Evolutionary conservation across 2,113 vertebrate species (phyloP).

Genomic region (Ginglymostoma cirratum): DNA sequence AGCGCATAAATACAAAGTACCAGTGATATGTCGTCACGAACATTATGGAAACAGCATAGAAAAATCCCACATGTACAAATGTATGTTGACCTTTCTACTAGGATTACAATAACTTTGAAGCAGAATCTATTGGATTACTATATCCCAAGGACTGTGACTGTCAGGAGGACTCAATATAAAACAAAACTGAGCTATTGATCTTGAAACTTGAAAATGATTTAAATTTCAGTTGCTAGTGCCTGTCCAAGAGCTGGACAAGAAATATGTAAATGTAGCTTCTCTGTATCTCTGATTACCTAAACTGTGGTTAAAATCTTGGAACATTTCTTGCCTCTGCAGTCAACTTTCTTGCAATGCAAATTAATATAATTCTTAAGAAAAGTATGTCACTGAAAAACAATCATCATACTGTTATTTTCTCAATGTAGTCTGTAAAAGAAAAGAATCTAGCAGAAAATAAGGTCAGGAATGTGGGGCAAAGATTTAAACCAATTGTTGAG

Average conservation of each 20-base stretch:
- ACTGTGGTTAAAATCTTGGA: not conserved
- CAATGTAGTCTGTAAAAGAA: not conserved
- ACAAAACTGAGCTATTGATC: not conserved
- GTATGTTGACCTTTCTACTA: no score
- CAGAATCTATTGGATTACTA: not conserved
- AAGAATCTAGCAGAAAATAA: not conserved
- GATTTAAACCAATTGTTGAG: not conserved
- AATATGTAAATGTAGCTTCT: not conserved
- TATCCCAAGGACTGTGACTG: not conserved
- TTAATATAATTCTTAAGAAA: not conserved
- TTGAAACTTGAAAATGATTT: not conserved
- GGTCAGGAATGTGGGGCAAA: not conserved
- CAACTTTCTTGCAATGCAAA: not conserved
- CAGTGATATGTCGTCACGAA: not conserved
- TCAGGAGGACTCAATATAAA: not conserved
- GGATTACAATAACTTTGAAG: not conserved
- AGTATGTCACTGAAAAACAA: not conserved
- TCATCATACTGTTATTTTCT: not conserved
- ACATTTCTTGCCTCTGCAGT: not conserved
- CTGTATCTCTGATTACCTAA: not conserved
- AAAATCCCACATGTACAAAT: not conserved
- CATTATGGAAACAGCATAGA: not conserved
- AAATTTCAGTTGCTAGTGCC: not conserved
- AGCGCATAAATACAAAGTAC: not conserved
- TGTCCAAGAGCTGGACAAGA: not conserved